These are phyloP conservation scores for Endomychus coccineus DNA, from an alignment of 2,888 invertebrate genomes.

Conservation along the genomic window DNA sequence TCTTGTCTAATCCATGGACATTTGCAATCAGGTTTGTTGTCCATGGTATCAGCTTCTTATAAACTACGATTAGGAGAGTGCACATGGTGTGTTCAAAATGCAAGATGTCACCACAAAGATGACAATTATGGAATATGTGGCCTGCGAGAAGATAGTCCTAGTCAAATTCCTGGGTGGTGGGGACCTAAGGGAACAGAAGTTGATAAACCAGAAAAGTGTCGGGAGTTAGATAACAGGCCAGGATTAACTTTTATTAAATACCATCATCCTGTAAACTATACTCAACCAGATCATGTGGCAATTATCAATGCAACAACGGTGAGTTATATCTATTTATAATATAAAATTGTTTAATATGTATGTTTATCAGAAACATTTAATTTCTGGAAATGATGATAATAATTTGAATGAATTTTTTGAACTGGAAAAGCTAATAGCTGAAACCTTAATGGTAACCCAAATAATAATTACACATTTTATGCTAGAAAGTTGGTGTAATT, in stretches of 20 bases:
- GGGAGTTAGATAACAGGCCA: constrained; percentile 69
- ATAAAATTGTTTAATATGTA: not conserved
- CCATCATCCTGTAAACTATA: constrained; percentile 77
- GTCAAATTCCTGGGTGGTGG: constrained; percentile 86
- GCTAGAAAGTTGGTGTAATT: too few species aligned
- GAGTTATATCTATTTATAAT: constrained; percentile 19
- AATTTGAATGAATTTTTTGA: too few species aligned
- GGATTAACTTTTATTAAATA: constrained; percentile 86
- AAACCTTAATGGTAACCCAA: too few species aligned
- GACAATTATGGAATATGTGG: constrained; percentile 80
- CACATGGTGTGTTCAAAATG: constrained; percentile 91
- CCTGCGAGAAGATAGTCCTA: constrained; percentile 66
- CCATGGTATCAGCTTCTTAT: constrained; percentile 59
- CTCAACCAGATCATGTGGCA: constrained; percentile 81
- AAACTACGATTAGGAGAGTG: constrained; percentile 74
- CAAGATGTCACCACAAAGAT: constrained; percentile 79
- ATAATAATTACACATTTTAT: too few species aligned
- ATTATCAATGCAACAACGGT: constrained; percentile 79
- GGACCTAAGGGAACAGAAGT: constrained; percentile 65
- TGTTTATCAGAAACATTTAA: constrained; percentile 1
- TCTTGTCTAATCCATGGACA: constrained; percentile 80
- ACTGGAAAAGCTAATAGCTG: too few species aligned
- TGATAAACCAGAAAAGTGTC: constrained; percentile 63
- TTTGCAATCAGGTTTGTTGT: constrained; percentile 39
- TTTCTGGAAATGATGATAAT: too few species aligned